These are phyloP conservation scores for Threskiornis aethiopicus DNA, from an alignment of 2,797 vertebrate genomes.

Conservation along the genomic window DNA sequence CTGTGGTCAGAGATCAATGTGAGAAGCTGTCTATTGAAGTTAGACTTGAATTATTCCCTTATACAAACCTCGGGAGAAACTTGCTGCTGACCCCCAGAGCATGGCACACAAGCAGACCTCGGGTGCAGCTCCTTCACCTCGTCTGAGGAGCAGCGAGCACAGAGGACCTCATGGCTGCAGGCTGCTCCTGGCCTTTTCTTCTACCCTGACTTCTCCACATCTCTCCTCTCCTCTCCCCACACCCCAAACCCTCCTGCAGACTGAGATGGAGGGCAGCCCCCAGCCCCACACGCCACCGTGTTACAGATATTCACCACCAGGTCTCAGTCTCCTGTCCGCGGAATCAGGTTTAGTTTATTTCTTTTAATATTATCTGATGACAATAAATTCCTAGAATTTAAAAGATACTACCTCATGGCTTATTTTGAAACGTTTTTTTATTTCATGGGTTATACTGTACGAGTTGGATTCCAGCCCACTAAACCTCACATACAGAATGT, in stretches of 20 bases:
- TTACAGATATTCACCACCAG: not conserved
- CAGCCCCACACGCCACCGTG: fast-evolving
- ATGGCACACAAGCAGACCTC: fast-evolving
- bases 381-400: not conserved
- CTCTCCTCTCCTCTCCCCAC: not conserved
- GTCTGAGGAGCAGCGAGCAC: not conserved
- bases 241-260: not conserved
- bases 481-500: not conserved
- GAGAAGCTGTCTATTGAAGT: not conserved
- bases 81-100: not conserved
- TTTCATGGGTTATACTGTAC: not conserved
- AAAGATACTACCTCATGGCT: not conserved
- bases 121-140: not conserved
- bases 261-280: not conserved
- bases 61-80: not conserved
- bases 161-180: not conserved
- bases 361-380: not conserved
- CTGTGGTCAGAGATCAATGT: slow-evolving; percentile 7
- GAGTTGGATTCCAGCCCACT: not conserved
- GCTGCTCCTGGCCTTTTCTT: not conserved
- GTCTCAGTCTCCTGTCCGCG: not conserved
- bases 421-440: not conserved
- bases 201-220: fast-evolving
- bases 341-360: not conserved
- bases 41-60: not conserved